Evolutionary conservation across 53 echinoderm and acorn worm genomes (phyloP), one percentile per base, ranked within the genome.

Genomic region (Arbacia lixula): DNA sequence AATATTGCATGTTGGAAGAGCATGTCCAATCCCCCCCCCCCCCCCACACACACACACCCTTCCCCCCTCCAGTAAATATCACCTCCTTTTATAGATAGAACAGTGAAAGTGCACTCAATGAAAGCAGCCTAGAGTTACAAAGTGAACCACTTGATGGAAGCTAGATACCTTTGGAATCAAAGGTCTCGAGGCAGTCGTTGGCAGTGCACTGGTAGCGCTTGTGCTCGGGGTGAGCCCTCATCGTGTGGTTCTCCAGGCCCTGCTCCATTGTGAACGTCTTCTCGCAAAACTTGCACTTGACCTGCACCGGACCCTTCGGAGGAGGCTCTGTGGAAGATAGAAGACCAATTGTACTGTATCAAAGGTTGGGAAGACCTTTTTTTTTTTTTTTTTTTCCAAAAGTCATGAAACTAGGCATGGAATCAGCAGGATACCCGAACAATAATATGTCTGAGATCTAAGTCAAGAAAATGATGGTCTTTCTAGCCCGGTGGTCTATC

Each of bases 231-330:
- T 97, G 98, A 55, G 85, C 55, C 12, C 85, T 71, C 39, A 91
- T 43, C 0, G 93, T 96, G 86, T 96, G 97, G 55, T 96, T 96
- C 86, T 94, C 93, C 36, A 96, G 86, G 3, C 94, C 94, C 12
- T 89, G 60, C 29, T 97, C 93, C 75, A 91, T 93, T 1, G 98
- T 91, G 67, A 97, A 93, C 22, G 94, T 97, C 86, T 97, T 97
- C 75, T 91, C 98, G 54, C 98, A 97, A 58, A 91, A 97, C 69
- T 94, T 93, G 60, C 98, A 97, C 54, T 94, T 97, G 46, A 94
- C 86, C 36, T 95, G 96, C 58, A 95, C 96, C 17, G 96, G 95
- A 6, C 96, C 93, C 46, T 95, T 95, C n/a, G 96, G 96, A 71
- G 91, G 86, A 3, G 96, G 93, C 46, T 89, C 93, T 95, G 89